phyloP scores from a whole-genome alignment of 1,140 invertebrate genomes.

The Cyclargus thomasi region DNA sequence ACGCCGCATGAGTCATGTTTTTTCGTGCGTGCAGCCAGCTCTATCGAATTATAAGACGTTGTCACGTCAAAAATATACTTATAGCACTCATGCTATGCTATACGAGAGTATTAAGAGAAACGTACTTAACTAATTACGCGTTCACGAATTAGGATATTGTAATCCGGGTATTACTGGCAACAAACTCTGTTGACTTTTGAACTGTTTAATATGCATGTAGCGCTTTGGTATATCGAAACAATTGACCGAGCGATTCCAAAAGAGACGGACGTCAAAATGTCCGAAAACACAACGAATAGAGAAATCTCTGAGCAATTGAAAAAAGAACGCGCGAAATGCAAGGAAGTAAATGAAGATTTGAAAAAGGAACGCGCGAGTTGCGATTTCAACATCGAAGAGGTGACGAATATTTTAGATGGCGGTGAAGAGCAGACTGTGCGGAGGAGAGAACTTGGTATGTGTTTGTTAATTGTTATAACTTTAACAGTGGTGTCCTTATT shows the following conservation, averaged over 20 bases:
- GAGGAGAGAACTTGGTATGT: constrained; percentile 82
- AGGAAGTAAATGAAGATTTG: constrained; percentile 78
- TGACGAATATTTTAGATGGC: constrained; percentile 84
- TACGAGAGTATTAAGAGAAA: no score
- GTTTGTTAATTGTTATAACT: neutral
- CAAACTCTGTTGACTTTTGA: constrained; percentile 4
- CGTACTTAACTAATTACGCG: neutral
- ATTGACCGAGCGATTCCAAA: neutral
- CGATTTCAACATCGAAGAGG: constrained; percentile 80
- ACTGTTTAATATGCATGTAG: constrained; percentile 7
- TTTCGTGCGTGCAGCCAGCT: no score
- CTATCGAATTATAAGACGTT: no score
- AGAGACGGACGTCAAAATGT: neutral
- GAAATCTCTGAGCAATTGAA: neutral
- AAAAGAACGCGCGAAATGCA: constrained; percentile 13
- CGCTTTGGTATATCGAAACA: neutral
- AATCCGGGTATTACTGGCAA: neutral
- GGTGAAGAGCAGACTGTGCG: constrained; percentile 77
- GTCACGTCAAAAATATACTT: no score
- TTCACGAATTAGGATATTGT: neutral
- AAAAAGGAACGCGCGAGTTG: constrained; percentile 80
- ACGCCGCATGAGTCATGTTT: no score
- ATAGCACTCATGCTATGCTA: no score
- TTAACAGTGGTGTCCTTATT: neutral
- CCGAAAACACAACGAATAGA: neutral